These are phyloP conservation scores for Helostoma temminkii DNA, from an alignment of 2,797 vertebrate species.

Conservation along the genomic window DNA sequence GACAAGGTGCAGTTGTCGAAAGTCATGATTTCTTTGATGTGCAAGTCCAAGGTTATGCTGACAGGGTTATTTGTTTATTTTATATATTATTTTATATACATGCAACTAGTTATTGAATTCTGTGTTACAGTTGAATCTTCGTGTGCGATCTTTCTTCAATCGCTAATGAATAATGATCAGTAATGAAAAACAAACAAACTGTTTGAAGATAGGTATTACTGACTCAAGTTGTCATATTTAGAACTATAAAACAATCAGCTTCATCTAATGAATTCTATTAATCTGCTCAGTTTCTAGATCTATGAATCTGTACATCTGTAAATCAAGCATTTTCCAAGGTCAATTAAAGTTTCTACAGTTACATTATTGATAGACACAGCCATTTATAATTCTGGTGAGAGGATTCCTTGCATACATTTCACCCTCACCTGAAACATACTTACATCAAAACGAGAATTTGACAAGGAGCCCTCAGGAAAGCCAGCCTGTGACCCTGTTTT, in stretches of 20 bases:
- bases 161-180: neutral
- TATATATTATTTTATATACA: no score
- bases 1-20: constrained; percentile 18
- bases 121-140: neutral
- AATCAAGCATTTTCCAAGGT: constrained; percentile 4
- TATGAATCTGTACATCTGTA: neutral
- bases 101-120: constrained; percentile 15
- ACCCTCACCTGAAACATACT: constrained; percentile 45
- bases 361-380: constrained; percentile 11
- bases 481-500: constrained; percentile 72
- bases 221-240: neutral
- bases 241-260: no score
- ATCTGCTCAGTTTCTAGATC: neutral
- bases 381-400: constrained; percentile 8
- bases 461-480: constrained; percentile 49
- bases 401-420: constrained; percentile 14
- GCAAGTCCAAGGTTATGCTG: neutral
- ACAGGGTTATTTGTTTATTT: neutral
- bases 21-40: constrained; percentile 23
- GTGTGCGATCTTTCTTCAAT: neutral
- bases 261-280: neutral
- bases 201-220: neutral
- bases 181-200: neutral
- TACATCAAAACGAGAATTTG: constrained; percentile 58
- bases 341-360: constrained; percentile 1